Evolutionary conservation across 2,113 vertebrate species (phyloP), one percentile per base, ranked within the genome.

Genomic region (Sander lucioperca): DNA sequence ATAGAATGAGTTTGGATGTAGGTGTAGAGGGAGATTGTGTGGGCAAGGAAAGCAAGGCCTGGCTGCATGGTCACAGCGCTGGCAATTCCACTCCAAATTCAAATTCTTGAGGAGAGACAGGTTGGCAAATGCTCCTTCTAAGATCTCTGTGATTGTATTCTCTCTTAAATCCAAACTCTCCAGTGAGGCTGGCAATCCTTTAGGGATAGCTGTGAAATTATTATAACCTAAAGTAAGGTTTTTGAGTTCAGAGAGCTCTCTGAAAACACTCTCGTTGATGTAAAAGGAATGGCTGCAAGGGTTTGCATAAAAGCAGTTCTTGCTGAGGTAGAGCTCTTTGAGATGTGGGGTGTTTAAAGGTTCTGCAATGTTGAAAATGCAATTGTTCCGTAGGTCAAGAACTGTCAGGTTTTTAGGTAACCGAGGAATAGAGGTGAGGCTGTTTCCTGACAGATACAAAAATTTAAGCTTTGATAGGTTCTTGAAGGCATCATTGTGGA

Each of bases 41-140:
- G 88, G 89, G 53, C 96, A 96, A 23, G 96, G 95, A 78, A 95
- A 95, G 75, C 96, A 96, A 13, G 94, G 94, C 45, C 94, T 90
- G 1, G 93, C 94, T 23, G 95, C 93, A 82, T 96, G 95, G 64
- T 96, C 95, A 85, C 96, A 96, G 2, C 95, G 92, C 86, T 96
- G 95, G 82, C 96, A 96, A 56, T 96, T 96, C 95, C 95, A 96
- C 64, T 94, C 94, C 65, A 96, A 83, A 77, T 88, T 93, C 69
- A 96, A 90, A 23, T 15, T 0, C 0, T 8, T n/a, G 2, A 96
- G 91, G 5, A 30, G 19, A 30, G 85, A 90, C 18, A 96, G 83
- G 54, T 88, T 88, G 10, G 90, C 81, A 85, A 96, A 96, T 1
- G 94, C 81, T 15, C 84, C 47, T 4, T 88, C 58, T 5, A 19